A percentile compares a stretch with the other conserved stretches of the same genome.
Evolutionary conservation across 2,888 invertebrate genomes (phyloP).

Genomic region (Marronus borbonicus): DNA sequence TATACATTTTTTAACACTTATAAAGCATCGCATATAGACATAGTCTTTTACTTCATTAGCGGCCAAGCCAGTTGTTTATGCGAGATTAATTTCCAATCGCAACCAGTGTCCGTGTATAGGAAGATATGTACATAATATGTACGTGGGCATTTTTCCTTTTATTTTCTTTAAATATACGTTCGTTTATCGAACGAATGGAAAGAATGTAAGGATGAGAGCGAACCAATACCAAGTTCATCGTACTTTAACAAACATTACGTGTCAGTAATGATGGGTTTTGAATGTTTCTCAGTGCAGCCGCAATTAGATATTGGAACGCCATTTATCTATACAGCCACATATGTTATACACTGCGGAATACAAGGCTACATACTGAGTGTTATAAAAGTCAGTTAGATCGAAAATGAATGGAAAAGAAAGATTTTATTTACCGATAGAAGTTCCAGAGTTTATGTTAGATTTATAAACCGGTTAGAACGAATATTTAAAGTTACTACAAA

Average conservation of each 20-base stretch:
- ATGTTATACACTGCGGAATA: not conserved
- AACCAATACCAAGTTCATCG: slow-evolving; percentile 39
- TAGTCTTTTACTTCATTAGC: slow-evolving; percentile 8
- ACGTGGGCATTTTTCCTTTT: slow-evolving; percentile 29
- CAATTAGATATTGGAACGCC: slow-evolving; percentile 40
- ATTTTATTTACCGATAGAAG: too few species aligned
- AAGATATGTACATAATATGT: not conserved
- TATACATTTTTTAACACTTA: slow-evolving; percentile 13
- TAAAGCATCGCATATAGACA: slow-evolving; percentile 7
- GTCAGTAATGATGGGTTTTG: slow-evolving; percentile 41
- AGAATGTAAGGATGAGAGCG: slow-evolving; percentile 31
- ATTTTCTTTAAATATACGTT: slow-evolving; percentile 19
- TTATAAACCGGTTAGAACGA: too few species aligned
- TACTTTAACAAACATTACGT: slow-evolving; percentile 46
- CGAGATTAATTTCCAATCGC: slow-evolving; percentile 20
- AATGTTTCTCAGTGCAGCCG: slow-evolving; percentile 39
- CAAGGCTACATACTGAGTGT: too few species aligned
- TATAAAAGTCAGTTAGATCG: too few species aligned
- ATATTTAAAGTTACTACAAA: too few species aligned
- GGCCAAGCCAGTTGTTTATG: slow-evolving; percentile 8
- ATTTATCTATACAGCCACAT: not conserved
- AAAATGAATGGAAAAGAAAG: too few species aligned
- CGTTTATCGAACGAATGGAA: slow-evolving; percentile 21
- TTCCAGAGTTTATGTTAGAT: too few species aligned
- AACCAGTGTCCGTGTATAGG: not conserved